Base-by-base conservation (phyloP, 1,140 invertebrate genomes). In the Ips nitidus region DNA sequence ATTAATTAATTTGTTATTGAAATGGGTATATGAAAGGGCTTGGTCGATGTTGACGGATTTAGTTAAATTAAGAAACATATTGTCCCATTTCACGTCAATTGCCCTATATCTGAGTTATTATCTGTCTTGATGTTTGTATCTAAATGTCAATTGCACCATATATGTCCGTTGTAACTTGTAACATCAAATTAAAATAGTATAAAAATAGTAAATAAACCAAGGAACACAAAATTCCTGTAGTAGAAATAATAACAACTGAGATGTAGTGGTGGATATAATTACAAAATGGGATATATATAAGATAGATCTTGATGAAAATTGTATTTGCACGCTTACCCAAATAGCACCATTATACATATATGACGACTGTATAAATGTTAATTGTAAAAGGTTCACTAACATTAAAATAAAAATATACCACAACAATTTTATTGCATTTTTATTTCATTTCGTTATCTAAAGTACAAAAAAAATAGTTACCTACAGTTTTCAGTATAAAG, bases 351-450 rank as follows among this genome's bases (percentile, higher is more conserved):
- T 55, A 70, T 65, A 58, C 41, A 41, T 66, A 69, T 69, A 55
- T 69, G 56, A 69, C 66, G 68, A 70, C 61, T 70, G 68, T 70
- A 70, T 70, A 63, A 70, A 70, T 70, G 68, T 70, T 67, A 59
- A 67, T 57, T 70, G 68, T 70, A 60, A 59, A 68, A 69, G 53
- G 36, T 52, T 64, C 68, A 64, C 68, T 70, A 64, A 70, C 58
- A 70, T 38, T 41, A 56, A 60, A 63, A 63, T 55, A 57, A 63
- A 22, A 70, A 70, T 56, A 70, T 63, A 70, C 52, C 61, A 70
- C 68, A 57, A 57, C 58, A 22, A 55, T 5, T 41, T 5, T 59
- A 1, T 7, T 37, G 41, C 36, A 39, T 56, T 56, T 56, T 55
- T 22, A 22, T 22, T 22, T 22, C 22, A 22, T 22, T 22, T 22